A percentile compares a stretch with the other conserved stretches of the same genome.
Evolutionary conservation across 2,797 vertebrate genomes (phyloP).

Genomic region (Leuciscus waleckii): DNA sequence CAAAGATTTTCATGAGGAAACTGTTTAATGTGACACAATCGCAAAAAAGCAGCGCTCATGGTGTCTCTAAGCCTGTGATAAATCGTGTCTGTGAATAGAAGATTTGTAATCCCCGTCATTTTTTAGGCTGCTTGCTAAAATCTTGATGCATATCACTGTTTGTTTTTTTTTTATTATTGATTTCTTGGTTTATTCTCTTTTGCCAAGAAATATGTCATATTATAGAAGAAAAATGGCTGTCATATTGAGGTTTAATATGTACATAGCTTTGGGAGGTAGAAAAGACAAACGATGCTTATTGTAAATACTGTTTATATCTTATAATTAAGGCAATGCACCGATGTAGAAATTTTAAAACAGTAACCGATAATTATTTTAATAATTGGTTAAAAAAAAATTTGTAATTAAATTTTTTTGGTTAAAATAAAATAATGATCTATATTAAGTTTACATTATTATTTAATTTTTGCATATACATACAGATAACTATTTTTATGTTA

Average conservation of each 20-base stretch:
- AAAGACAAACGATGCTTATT: not conserved
- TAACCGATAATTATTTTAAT: not conserved
- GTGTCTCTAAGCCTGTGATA: not conserved
- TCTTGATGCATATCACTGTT: not conserved
- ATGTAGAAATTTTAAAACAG: not conserved
- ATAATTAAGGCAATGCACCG: not conserved
- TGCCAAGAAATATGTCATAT: not conserved
- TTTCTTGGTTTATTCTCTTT: not conserved
- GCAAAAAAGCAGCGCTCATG: no score
- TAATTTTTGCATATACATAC: no score
- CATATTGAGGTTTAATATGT: not conserved
- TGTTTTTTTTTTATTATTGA: not conserved
- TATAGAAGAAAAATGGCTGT: not conserved
- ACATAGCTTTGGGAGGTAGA: not conserved
- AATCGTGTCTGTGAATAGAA: conserved; percentile 67
- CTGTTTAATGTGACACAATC: not conserved
- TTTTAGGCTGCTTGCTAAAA: not conserved
- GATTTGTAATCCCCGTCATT: conserved; percentile 62
- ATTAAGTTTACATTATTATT: no score
- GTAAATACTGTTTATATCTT: not conserved
- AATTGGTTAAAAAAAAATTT: no score
- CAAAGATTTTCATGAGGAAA: not conserved
- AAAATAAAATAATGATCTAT: no score
- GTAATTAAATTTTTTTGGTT: no score
- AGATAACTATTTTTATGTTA: no score